Base-by-base conservation (phyloP, 2,113 vertebrate species). In the Sclerurus mexicanus region DNA sequence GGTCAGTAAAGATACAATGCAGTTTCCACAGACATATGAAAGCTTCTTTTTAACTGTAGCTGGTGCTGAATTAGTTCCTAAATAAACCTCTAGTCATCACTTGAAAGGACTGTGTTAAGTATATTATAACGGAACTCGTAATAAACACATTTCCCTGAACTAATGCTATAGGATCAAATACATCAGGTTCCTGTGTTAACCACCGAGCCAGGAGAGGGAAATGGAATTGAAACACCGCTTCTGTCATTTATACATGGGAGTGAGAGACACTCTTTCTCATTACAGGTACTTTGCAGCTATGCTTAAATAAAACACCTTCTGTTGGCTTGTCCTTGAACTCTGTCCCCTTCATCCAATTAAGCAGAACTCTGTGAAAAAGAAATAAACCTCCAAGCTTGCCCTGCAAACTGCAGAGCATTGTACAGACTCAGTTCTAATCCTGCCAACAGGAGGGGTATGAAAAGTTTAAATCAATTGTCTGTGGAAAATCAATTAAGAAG, bases 251-350 rank as follows among this genome's bases (percentile, higher is more conserved):
- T 42, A 42, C n/a, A 19, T 18, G 73, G 69, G 60, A 89, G 40
- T 75, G 83, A 92, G 82, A 75, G 71, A 68, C 21, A 58, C 21
- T 6, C 79, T 90, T 90, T 74, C 83, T 90, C 90, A 89, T 95
- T 79, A 92, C n/a, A 69, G 68, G 37, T 75, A 64, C 85, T 96
- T 93, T 5, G 60, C 75, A 83, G 73, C 92, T 85, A 5, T 95
- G 60, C 96, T 95, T 97, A 97, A 97, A 96, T 93, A 93, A 96
- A 97, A 97, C 88, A 93, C 80, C 68, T 87, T 96, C 85, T 89
- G 40, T 78, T 97, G 96, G 91, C 94, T 96, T 49, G 91, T 53
- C 95, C 97, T 98, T 97, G 96, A 97, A 97, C 96, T 91, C 96
- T 76, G 87, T 97, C 59, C 69, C 90, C 96, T 97, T 92, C 3